These are phyloP conservation scores for Rhopalosiphum padi DNA, from an alignment of 1,140 invertebrate species.

Conservation along the genomic window DNA sequence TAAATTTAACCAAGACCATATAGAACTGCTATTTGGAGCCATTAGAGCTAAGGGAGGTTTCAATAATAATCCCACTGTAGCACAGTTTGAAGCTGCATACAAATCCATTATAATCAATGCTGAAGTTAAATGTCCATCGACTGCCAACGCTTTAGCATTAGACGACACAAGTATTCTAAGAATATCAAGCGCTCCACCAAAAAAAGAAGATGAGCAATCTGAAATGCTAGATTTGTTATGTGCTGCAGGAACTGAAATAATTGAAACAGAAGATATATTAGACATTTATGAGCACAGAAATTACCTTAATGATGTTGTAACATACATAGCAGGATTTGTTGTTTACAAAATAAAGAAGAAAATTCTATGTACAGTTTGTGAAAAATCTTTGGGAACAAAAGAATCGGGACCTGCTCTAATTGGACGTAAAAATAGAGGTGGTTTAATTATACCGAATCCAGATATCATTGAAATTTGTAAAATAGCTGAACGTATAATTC, in stretches of 20 bases:
- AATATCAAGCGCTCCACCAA: background rate
- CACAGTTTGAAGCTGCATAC: constrained; percentile 20
- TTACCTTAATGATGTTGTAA: background rate
- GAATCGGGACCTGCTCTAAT: too few species aligned
- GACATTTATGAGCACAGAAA: background rate
- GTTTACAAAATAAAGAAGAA: too few species aligned
- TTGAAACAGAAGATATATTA: background rate
- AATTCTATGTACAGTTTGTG: too few species aligned
- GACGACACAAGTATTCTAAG: background rate
- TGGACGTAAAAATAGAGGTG: too few species aligned
- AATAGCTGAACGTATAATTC: background rate
- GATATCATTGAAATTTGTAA: background rate
- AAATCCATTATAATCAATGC: constrained; percentile 7
- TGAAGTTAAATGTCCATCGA: constrained; percentile 27
- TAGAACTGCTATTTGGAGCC: background rate
- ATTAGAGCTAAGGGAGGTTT: background rate
- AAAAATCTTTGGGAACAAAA: too few species aligned
- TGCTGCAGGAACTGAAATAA: background rate
- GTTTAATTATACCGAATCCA: too few species aligned
- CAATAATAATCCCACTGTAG: background rate
- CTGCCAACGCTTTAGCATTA: background rate
- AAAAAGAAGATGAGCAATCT: background rate
- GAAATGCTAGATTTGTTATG: constrained; percentile 2
- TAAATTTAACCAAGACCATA: background rate
- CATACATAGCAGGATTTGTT: too few species aligned